Evolutionary conservation across 2,797 vertebrate genomes (phyloP).

Genomic region (Ispidina picta): DNA sequence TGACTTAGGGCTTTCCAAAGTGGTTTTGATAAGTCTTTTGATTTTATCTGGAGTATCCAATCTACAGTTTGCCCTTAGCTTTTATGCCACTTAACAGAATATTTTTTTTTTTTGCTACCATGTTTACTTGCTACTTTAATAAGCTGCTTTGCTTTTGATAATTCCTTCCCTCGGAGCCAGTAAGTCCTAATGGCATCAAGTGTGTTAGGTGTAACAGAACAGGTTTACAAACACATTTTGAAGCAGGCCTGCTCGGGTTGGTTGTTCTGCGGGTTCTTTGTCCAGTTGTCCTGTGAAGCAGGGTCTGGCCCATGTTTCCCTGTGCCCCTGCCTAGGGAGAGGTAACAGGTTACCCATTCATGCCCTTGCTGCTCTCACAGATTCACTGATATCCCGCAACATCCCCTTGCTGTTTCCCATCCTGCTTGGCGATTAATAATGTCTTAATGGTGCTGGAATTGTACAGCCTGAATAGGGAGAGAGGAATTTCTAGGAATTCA

Average conservation of each 20-base stretch:
- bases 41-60: background rate
- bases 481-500: background rate
- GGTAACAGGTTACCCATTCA: background rate
- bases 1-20: background rate
- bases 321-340: background rate
- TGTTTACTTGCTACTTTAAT: background rate
- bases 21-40: background rate
- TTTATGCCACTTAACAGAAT: background rate
- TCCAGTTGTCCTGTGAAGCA: background rate
- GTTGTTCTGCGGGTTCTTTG: background rate
- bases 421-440: background rate
- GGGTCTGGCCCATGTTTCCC: background rate
- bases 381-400: background rate
- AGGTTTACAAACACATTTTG: background rate
- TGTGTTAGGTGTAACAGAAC: background rate
- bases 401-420: background rate
- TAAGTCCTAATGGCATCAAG: background rate
- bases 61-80: background rate
- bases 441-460: background rate
- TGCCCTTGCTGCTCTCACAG: background rate
- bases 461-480: background rate
- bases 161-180: background rate
- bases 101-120: background rate
- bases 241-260: background rate
- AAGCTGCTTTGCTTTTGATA: background rate